Evolutionary conservation across 2,113 vertebrate genomes (phyloP), one percentile per base, ranked within the genome.

Genomic region (Numenius arquata): DNA sequence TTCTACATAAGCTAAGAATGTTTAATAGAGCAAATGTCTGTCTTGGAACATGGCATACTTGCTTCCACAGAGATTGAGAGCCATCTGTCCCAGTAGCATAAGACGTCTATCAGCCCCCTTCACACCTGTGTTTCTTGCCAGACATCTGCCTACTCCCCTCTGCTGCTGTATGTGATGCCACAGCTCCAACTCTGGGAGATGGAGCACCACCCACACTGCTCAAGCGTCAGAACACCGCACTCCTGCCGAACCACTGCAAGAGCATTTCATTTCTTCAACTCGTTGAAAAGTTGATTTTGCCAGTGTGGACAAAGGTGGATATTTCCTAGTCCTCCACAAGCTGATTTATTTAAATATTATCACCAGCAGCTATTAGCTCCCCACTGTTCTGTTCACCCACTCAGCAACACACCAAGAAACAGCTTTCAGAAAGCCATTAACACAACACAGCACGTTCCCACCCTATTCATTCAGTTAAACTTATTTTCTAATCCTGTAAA

Each of bases 161-260:
- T 29, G 43, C 38, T 4, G 12, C 47, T 1, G 0, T 4, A 53
- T 7, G 62, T 7, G 53, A 75, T 4, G 34, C 66, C 52, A 38
- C 0, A 0, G 58, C 65, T 83, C 63, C 67, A 34, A 4, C 0
- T 0, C 72, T 52, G 58, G 0, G 0, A 27, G 52, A 78, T 38
- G 36, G 23, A 65, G 26, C 92, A 48, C 34, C 52, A 43, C 68
- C 41, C 85, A 77, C 13, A 0, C 18, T 3, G 2, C 66, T 53
- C 55, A 11, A 89, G 59, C 17, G 29, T 2, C 1, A 0, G 71
- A 61, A n/a, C 0, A 0, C 13, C 0, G 0, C 6, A 0, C 25
- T 74, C 52, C 80, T 80, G 81, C 30, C 72, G 65, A 81, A 26
- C 21, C 38, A n/a, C 74, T 72, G 41, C 55, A 30, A 17, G 17